A percentile compares a stretch with the other conserved stretches of the same genome.
These are phyloP conservation scores for Actias luna DNA, from an alignment of 2,888 invertebrate genomes.

Conservation along the genomic window DNA sequence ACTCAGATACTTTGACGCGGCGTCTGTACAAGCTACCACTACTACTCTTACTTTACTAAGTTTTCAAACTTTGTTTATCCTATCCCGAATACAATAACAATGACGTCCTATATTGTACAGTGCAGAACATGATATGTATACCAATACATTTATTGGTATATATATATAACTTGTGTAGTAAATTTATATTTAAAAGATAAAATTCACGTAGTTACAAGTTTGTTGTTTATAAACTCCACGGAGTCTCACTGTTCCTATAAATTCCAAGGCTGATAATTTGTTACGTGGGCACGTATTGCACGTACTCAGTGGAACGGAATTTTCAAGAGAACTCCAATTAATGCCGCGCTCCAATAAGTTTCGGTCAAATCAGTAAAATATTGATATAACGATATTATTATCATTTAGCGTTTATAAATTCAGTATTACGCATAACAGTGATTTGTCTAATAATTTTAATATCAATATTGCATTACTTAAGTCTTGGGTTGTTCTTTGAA, in stretches of 20 bases:
- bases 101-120: neutral
- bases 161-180: no score
- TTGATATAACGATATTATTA: slow-evolving; percentile 3
- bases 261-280: slow-evolving; percentile 9
- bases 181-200: no score
- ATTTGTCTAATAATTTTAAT: neutral
- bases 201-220: neutral
- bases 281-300: slow-evolving; percentile 2
- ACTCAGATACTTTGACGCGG: no score
- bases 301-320: slow-evolving; percentile 5
- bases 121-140: neutral
- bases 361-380: neutral
- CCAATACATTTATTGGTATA: no score
- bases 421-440: neutral
- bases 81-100: no score
- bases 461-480: neutral
- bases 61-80: no score
- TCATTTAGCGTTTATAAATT: neutral
- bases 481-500: neutral
- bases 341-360: slow-evolving; percentile 1
- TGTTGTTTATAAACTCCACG: slow-evolving; percentile 10
- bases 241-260: neutral
- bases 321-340: slow-evolving; percentile 11
- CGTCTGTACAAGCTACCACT: no score
- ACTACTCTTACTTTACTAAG: no score